phyloP scores from a whole-genome alignment of 2,113 vertebrate species.

The Mesocricetus auratus region DNA sequence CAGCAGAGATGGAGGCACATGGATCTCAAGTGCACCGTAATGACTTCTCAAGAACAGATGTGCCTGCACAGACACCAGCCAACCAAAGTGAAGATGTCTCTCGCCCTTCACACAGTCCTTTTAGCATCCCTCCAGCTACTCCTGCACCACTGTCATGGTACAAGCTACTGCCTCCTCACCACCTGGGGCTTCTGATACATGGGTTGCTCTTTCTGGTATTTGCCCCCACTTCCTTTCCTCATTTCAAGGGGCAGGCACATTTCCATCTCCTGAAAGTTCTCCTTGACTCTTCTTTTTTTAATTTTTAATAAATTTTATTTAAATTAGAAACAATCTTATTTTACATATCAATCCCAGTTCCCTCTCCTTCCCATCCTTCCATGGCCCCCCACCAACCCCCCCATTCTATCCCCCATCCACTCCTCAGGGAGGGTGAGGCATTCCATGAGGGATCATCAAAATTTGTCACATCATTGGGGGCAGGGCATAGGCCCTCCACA shows the following conservation, averaged over 20 bases:
- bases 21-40: background rate
- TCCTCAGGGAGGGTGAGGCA: too few species aligned
- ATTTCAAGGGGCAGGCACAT: background rate
- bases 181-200: background rate
- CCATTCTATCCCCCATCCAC: too few species aligned
- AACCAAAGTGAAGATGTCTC: background rate
- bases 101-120: background rate
- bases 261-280: background rate
- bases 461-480: too few species aligned
- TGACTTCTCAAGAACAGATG: background rate
- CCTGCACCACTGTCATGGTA: background rate
- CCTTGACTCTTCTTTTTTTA: background rate
- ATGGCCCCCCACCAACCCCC: too few species aligned
- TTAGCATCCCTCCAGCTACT: background rate
- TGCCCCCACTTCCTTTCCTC: background rate
- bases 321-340: too few species aligned
- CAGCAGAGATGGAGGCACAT: background rate
- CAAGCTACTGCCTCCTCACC: background rate
- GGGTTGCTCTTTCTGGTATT: background rate
- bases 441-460: too few species aligned
- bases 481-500: too few species aligned
- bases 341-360: too few species aligned
- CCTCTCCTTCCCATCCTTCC: too few species aligned
- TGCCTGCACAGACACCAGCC: background rate
- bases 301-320: too few species aligned